Evolutionary conservation across 2,797 vertebrate species (phyloP).

Genomic region (Coreius guichenoti): DNA sequence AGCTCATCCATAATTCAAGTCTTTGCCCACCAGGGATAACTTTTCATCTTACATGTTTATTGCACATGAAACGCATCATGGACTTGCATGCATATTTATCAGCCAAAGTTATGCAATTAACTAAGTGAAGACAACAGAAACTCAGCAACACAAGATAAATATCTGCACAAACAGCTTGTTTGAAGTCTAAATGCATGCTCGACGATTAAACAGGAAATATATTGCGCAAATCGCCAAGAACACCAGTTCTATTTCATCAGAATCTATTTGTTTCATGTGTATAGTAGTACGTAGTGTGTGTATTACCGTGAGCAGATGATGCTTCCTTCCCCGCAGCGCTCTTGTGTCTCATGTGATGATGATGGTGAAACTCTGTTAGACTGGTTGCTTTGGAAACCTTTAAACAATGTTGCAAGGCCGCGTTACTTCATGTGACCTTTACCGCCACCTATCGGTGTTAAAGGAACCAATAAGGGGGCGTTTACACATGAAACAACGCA

Average conservation of each 20-base stretch:
- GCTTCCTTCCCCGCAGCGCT: background rate
- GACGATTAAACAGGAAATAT: background rate
- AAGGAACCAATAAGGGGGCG: background rate
- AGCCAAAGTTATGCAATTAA: background rate
- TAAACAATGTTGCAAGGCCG: slow-evolving; percentile 53
- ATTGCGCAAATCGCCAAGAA: background rate
- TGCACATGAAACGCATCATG: background rate
- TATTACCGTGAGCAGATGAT: slow-evolving; percentile 24
- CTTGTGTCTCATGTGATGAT: slow-evolving; percentile 55
- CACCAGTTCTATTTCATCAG: background rate
- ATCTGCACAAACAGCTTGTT: background rate
- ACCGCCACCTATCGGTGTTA: slow-evolving; percentile 3
- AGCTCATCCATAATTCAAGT: background rate
- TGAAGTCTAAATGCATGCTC: background rate
- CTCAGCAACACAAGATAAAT: background rate
- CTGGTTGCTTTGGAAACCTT: slow-evolving; percentile 64
- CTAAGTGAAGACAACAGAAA: background rate
- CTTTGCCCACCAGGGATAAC: background rate
- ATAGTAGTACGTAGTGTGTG: background rate
- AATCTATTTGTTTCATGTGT: background rate
- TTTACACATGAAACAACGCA: background rate
- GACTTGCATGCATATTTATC: background rate
- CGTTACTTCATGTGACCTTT: background rate
- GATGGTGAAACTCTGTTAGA: slow-evolving; percentile 62
- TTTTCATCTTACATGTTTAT: background rate